Conservation (phyloP, 53 echinoderm and acorn worm species). For the Apostichopus leukothele region DNA sequence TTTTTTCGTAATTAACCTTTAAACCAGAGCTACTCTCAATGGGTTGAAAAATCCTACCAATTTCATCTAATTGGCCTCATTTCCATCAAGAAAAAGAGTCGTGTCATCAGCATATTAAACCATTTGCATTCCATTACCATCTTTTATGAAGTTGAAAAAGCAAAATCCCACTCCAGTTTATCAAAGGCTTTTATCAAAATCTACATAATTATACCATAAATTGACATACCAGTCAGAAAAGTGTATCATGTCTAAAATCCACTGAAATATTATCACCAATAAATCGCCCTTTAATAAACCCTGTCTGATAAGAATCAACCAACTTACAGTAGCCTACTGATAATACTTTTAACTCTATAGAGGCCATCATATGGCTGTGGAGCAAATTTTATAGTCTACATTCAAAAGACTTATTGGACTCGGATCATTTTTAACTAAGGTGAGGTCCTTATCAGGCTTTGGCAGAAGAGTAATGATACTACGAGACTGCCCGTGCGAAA, state of each 20-base stretch:
- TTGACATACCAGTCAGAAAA: too few relatives aligned
- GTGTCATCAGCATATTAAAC: not conserved
- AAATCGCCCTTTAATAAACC: too few relatives aligned
- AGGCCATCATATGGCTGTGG: not conserved
- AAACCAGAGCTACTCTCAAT: not conserved
- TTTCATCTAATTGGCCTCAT: not conserved
- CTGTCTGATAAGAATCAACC: not conserved
- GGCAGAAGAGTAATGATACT: slow-evolving; percentile 18
- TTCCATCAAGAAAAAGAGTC: not conserved
- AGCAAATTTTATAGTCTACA: slow-evolving; percentile 20
- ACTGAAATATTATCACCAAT: too few relatives aligned
- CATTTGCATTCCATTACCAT: not conserved
- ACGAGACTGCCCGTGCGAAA: not conserved
- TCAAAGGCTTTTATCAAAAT: not conserved
- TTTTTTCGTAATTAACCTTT: not conserved
- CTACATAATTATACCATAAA: not conserved
- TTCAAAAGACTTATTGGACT: not conserved
- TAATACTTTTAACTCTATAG: too few relatives aligned
- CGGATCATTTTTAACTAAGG: not conserved
- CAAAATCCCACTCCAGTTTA: not conserved
- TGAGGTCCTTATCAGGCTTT: slow-evolving; percentile 2
- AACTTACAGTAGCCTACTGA: not conserved
- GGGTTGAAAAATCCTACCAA: not conserved
- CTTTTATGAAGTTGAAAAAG: not conserved
- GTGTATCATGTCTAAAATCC: too few relatives aligned